Conservation (phyloP, 2,113 vertebrate species). For the Varanus salvator region DNA sequence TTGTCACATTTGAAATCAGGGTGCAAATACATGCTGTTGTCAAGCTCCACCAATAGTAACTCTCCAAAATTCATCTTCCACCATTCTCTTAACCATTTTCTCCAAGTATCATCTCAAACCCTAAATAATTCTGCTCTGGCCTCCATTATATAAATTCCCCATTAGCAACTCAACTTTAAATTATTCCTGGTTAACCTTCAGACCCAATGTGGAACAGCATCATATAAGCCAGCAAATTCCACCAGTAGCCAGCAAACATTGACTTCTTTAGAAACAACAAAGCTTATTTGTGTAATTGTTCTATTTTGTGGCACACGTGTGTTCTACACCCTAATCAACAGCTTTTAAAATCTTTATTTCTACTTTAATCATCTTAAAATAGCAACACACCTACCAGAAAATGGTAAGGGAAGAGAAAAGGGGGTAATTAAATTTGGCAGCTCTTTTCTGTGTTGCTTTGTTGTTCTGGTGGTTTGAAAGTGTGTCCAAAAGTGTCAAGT, state of each 20-base stretch:
- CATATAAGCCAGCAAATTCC: background rate
- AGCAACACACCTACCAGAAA: slow-evolving; percentile 25
- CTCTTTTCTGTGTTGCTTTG: background rate
- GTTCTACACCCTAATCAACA: slow-evolving; percentile 14
- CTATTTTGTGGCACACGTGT: background rate
- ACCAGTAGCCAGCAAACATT: background rate
- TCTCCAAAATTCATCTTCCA: background rate
- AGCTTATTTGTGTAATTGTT: background rate
- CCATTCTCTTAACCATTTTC: background rate
- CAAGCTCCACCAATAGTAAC: background rate
- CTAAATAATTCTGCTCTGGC: background rate
- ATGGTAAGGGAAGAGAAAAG: slow-evolving; percentile 8
- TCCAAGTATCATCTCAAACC: background rate
- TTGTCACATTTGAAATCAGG: background rate
- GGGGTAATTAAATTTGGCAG: background rate
- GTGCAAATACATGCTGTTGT: background rate
- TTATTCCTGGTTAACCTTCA: background rate
- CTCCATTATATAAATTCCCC: background rate
- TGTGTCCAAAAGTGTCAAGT: slow-evolving; percentile 44
- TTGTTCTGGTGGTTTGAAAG: slow-evolving; percentile 42
- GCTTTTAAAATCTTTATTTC: slow-evolving; percentile 16
- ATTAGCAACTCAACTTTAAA: background rate
- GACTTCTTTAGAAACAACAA: background rate
- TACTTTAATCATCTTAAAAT: slow-evolving; percentile 25
- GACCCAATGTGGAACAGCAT: background rate